Evolutionary conservation across 1,140 invertebrate species (phyloP).

Genomic region (Drosophila kepulauana): DNA sequence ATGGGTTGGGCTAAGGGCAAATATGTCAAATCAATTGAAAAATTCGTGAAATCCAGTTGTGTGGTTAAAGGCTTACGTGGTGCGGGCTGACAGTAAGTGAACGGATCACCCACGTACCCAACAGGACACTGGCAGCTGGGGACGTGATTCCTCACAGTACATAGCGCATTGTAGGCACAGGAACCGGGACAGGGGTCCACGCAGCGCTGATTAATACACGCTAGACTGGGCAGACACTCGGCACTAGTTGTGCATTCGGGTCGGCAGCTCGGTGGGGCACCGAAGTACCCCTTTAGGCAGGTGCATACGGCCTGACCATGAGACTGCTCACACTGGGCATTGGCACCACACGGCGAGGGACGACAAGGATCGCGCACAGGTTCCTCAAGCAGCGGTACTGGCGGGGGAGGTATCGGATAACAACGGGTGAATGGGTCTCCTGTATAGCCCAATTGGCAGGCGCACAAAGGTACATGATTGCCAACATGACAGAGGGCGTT

Average conservation of each 20-base stretch:
- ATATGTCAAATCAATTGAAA: constrained; percentile 9
- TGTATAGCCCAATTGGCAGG: constrained; percentile 87
- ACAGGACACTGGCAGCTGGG: constrained; percentile 88
- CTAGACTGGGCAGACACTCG: constrained; percentile 86
- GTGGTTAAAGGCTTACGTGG: constrained; percentile 84
- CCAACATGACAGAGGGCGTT: constrained; percentile 87
- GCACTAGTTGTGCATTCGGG: constrained; percentile 88
- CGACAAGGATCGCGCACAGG: constrained; percentile 86
- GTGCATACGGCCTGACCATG: constrained; percentile 84
- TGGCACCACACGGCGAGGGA: constrained; percentile 84
- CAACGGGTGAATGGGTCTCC: constrained; percentile 90
- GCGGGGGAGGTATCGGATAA: constrained; percentile 86
- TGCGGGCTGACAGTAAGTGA: constrained; percentile 61
- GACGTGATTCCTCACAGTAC: constrained; percentile 88
- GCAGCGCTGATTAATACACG: constrained; percentile 87
- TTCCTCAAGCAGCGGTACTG: constrained; percentile 84
- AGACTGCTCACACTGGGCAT: constrained; percentile 62
- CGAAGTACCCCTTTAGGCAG: constrained; percentile 86
- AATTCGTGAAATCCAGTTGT: constrained; percentile 51
- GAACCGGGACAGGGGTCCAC: constrained; percentile 87
- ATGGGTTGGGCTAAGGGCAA: constrained; percentile 79
- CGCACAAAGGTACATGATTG: constrained; percentile 88
- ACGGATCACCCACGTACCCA: constrained; percentile 90
- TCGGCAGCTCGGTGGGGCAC: constrained; percentile 87
- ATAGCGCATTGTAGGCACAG: constrained; percentile 89